Conservation (phyloP, 2,797 vertebrate species). For the Pitangus sulphuratus region DNA sequence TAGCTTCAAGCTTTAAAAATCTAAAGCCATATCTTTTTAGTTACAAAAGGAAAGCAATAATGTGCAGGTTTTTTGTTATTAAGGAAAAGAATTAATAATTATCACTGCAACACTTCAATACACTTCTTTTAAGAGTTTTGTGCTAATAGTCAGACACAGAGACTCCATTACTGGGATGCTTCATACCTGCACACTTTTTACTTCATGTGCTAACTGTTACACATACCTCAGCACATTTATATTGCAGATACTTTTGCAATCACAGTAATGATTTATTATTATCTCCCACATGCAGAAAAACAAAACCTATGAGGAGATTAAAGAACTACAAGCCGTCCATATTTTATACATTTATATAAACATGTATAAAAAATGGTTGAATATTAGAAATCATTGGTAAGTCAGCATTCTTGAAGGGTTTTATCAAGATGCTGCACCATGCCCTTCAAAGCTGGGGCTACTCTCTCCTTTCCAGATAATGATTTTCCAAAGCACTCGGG, state of each 20-base stretch:
- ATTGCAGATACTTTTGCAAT: neutral
- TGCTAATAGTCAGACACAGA: conserved; percentile 15
- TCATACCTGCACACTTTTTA: conserved; percentile 32
- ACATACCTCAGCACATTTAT: neutral
- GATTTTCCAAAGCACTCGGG: neutral
- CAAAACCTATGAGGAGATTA: neutral
- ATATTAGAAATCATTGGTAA: neutral
- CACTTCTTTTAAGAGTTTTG: conserved; percentile 26
- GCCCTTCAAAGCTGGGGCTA: neutral
- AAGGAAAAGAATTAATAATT: neutral
- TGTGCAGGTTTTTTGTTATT: neutral
- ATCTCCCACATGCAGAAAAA: conserved; percentile 3
- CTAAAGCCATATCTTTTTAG: neutral
- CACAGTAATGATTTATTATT: neutral
- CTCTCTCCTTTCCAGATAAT: neutral
- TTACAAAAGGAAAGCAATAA: conserved; percentile 4
- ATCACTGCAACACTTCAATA: neutral
- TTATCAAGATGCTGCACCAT: neutral
- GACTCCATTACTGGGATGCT: neutral
- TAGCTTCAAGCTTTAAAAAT: neutral
- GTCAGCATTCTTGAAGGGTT: neutral
- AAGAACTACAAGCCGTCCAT: neutral
- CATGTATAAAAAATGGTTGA: neutral
- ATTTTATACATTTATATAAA: neutral
- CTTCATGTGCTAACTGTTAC: neutral